Conservation (phyloP, 1,140 invertebrate species). For the Procambarus virginalis region DNA sequence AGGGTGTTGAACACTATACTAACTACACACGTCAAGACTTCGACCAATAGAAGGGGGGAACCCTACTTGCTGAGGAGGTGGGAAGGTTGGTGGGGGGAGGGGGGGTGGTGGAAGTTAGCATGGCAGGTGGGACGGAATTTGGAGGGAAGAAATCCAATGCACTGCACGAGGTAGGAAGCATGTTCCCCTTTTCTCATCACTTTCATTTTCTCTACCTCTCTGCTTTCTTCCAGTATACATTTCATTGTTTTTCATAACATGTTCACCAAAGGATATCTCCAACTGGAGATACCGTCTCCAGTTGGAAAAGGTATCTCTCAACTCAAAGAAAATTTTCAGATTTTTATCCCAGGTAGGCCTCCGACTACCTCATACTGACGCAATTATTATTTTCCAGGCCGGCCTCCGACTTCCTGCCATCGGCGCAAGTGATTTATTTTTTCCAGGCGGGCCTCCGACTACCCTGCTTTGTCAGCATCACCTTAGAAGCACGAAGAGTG, state of each 20-base stretch:
- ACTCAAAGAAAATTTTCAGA: too few relatives aligned
- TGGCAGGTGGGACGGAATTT: neutral
- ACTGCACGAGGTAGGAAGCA: neutral
- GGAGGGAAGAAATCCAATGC: neutral
- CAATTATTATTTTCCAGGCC: neutral
- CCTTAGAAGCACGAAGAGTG: too few relatives aligned
- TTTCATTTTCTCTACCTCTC: too few relatives aligned
- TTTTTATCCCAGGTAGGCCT: neutral
- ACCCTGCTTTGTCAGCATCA: too few relatives aligned
- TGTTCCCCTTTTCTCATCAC: neutral
- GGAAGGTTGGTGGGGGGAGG: neutral
- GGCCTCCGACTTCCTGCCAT: too few relatives aligned
- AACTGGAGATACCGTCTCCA: too few relatives aligned
- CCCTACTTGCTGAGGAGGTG: neutral
- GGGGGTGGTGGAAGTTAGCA: neutral
- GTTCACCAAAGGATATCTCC: neutral
- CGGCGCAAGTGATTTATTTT: too few relatives aligned
- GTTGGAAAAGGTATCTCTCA: too few relatives aligned
- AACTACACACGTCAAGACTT: slow-evolving; percentile 20
- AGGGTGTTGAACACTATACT: neutral
- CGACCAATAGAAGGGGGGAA: neutral
- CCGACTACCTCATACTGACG: neutral
- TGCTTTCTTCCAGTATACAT: too few relatives aligned
- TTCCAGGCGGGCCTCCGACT: too few relatives aligned
- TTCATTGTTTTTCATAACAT: neutral